phyloP scores from a whole-genome alignment of 2,113 vertebrate species.

The Mesitornis unicolor region DNA sequence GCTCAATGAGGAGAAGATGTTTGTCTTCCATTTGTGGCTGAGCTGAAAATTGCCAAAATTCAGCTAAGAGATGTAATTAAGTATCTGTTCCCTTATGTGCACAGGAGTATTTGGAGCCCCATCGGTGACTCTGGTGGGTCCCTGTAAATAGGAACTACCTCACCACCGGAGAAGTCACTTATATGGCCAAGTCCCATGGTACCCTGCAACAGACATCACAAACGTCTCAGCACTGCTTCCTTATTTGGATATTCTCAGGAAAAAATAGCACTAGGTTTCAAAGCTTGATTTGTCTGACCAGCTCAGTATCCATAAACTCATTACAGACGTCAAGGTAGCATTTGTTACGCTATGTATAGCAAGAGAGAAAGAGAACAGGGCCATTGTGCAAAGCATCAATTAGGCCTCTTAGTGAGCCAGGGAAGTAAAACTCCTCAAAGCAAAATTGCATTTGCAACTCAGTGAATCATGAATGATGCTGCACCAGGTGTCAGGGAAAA shows the following conservation, averaged over 20 bases:
- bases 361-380: not conserved
- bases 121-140: not conserved
- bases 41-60: not conserved
- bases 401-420: not conserved
- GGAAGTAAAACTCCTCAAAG: not conserved
- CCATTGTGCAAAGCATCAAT: not conserved
- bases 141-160: not conserved
- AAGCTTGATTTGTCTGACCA: not conserved
- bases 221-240: not conserved
- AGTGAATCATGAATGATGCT: not conserved
- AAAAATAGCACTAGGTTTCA: not conserved
- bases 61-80: not conserved
- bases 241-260: not conserved
- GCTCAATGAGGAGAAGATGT: not conserved
- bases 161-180: not conserved
- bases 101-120: not conserved
- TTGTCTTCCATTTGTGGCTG: not conserved
- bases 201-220: not conserved
- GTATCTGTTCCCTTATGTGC: not conserved
- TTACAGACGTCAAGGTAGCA: not conserved
- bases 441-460: not conserved
- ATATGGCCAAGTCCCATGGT: rapidly evolving
- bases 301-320: not conserved
- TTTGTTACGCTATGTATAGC: not conserved
- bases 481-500: not conserved